A percentile compares a stretch with the other conserved stretches of the same genome.
These are phyloP conservation scores for Lophius americanus DNA, from an alignment of 2,797 vertebrate species.

Conservation along the genomic window DNA sequence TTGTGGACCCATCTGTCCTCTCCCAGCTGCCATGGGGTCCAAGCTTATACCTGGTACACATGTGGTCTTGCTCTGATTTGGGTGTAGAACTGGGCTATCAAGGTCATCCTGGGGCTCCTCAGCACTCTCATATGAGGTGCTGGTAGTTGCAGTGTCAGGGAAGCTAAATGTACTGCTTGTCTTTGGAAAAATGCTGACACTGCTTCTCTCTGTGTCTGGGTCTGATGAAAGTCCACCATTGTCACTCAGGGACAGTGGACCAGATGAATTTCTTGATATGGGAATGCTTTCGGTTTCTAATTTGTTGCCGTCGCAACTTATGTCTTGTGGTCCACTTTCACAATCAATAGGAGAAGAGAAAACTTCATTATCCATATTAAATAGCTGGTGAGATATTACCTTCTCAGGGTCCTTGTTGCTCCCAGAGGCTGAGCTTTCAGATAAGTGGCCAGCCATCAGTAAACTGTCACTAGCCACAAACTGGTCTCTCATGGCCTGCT, in stretches of 20 bases:
- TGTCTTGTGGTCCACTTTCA: conserved; percentile 39
- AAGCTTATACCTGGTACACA: conserved; percentile 43
- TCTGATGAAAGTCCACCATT: conserved; percentile 62
- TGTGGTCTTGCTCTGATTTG: conserved; percentile 6
- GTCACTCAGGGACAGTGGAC: conserved; percentile 61
- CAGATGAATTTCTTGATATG: conserved; percentile 62
- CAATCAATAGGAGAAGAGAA: conserved; percentile 18
- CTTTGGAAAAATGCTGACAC: conserved; percentile 68
- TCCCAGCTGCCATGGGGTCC: conserved; percentile 24
- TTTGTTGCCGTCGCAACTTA: not conserved
- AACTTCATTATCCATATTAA: conserved; percentile 31
- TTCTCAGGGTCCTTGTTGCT: conserved; percentile 3
- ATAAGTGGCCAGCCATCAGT: conserved; percentile 5
- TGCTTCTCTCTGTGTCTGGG: conserved; percentile 67
- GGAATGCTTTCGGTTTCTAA: conserved; percentile 31
- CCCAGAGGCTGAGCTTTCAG: not conserved
- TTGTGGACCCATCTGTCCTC: conserved; percentile 43
- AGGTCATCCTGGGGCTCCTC: conserved; percentile 76
- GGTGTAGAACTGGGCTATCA: conserved; percentile 46
- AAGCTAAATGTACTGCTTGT: conserved; percentile 79
- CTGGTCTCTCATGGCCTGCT: conserved; percentile 88
- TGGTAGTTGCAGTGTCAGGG: conserved; percentile 75
- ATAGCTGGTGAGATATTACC: conserved; percentile 51
- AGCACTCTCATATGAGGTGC: conserved; percentile 77
- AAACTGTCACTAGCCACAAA: conserved; percentile 57